Evolutionary conservation across 2,797 vertebrate species (phyloP).

Genomic region (Glossophaga mutica): DNA sequence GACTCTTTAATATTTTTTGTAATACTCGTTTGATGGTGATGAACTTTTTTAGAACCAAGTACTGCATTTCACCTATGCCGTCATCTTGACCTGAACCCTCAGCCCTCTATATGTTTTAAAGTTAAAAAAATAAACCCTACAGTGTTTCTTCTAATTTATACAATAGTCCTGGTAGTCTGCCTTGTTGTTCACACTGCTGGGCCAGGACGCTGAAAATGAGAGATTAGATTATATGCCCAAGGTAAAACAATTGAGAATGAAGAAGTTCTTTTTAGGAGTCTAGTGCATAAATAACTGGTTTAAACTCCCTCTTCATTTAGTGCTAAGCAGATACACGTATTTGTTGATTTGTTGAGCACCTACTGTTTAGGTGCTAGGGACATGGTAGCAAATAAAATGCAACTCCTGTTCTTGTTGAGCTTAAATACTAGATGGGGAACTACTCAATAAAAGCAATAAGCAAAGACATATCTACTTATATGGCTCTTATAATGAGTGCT

Average conservation of each 20-base stretch:
- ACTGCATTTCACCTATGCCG: not conserved
- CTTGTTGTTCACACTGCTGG: not conserved
- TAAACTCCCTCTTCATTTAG: not conserved
- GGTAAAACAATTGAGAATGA: not conserved
- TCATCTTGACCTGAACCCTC: not conserved
- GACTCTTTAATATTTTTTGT: too few relatives aligned
- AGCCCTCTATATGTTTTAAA: not conserved
- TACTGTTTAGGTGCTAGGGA: not conserved
- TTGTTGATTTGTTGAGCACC: not conserved
- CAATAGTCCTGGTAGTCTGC: not conserved
- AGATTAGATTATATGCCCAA: not conserved
- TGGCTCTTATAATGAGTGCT: not conserved
- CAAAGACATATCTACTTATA: not conserved
- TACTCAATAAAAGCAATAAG: not conserved
- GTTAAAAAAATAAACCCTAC: not conserved
- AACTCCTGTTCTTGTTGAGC: not conserved
- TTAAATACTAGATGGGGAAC: not conserved
- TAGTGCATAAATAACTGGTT: not conserved
- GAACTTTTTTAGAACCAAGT: not conserved
- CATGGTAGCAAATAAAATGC: constrained; percentile 1
- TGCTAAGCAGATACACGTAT: not conserved
- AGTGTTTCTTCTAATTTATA: not conserved
- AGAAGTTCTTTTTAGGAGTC: not conserved
- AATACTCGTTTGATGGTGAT: too few relatives aligned
- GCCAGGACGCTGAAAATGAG: not conserved